Base-by-base conservation (phyloP, 2,113 vertebrate species). In the Calonectris borealis region DNA sequence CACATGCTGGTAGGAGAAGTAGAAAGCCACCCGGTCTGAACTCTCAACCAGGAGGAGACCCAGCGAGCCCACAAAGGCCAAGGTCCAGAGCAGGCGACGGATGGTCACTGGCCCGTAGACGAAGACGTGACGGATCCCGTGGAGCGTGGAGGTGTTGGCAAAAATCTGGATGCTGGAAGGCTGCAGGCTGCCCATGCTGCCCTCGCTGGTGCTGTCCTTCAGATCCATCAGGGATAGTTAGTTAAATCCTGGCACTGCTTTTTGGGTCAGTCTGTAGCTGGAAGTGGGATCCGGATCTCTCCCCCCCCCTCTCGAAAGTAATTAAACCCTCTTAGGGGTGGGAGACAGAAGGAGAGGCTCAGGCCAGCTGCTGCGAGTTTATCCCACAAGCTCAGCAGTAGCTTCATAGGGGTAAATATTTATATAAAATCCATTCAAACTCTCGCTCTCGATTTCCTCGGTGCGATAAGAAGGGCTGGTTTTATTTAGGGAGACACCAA, bases 1-100 rank as follows among this genome's bases (percentile, higher is more conserved):
- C 93, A 99, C 99, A 0, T 99, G 99, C 72, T 99, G 99, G 96
- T 99, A 99, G 69, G 99, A 99, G 75, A 99, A 98, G 96, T 99
- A 99, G 97, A 99, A 99, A 76, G 99, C 98, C 95, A 99, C 98
- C 16, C 99, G 98, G 94, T 99, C 99, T 0, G 99, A 98, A 55
- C 99, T 99, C 98, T 99, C 99, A 87, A 99, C 96, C 83, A 99
- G 98, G 91, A 99, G 97, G 60, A 99, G 98, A 90, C 98, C 99
- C 93, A 99, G 51, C 0, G 99, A 99, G 83, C 98, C 98, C 97
- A 99, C 97, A 66, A 99, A 99, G 58, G 99, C 99, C 82, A 98
- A 87, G 2, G 98, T 99, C 99, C 99, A 99, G 58, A 99, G 98
- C 82, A 99, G 97, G 54, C 99, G 99, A 9, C 99, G 99, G 18